Conservation (phyloP, 2,113 vertebrate genomes). For the Chaenogobius annularis region DNA sequence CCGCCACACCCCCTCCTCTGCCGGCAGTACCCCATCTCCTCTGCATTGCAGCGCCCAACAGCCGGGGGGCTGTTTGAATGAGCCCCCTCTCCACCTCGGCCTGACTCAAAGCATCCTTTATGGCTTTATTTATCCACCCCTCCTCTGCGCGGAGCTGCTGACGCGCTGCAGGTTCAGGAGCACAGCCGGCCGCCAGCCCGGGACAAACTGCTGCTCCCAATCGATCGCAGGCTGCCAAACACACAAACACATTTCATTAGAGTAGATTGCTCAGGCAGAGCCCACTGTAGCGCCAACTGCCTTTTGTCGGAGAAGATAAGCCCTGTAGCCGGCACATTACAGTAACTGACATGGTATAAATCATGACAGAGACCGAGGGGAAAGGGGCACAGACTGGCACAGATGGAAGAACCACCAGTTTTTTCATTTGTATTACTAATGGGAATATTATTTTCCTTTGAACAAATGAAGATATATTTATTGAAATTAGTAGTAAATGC, state of each 20-base stretch:
- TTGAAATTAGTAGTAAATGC: neutral
- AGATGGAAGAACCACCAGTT: neutral
- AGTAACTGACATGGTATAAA: neutral
- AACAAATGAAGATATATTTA: neutral
- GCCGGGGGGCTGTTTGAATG: slow-evolving; percentile 60
- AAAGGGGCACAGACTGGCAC: neutral
- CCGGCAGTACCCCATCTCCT: slow-evolving; percentile 47
- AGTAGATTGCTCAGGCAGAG: slow-evolving; percentile 4
- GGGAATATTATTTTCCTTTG: neutral
- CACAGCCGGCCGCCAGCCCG: slow-evolving; percentile 30
- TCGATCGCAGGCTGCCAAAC: slow-evolving; percentile 33
- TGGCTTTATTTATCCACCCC: slow-evolving; percentile 73
- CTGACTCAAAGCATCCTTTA: slow-evolving; percentile 78
- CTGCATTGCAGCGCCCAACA: slow-evolving; percentile 67
- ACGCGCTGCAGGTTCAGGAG: slow-evolving; percentile 55
- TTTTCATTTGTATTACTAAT: neutral
- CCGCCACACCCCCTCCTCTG: slow-evolving; percentile 14
- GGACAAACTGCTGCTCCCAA: slow-evolving; percentile 48
- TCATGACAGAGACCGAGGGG: neutral
- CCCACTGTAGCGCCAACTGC: neutral
- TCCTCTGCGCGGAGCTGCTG: slow-evolving; percentile 53
- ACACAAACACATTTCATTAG: slow-evolving; percentile 29
- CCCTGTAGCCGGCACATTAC: neutral
- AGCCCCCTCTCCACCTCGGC: slow-evolving; percentile 55
- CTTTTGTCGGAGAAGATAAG: slow-evolving; percentile 2